phyloP scores from a whole-genome alignment of 2,797 vertebrate genomes.

The Catharus ustulatus region DNA sequence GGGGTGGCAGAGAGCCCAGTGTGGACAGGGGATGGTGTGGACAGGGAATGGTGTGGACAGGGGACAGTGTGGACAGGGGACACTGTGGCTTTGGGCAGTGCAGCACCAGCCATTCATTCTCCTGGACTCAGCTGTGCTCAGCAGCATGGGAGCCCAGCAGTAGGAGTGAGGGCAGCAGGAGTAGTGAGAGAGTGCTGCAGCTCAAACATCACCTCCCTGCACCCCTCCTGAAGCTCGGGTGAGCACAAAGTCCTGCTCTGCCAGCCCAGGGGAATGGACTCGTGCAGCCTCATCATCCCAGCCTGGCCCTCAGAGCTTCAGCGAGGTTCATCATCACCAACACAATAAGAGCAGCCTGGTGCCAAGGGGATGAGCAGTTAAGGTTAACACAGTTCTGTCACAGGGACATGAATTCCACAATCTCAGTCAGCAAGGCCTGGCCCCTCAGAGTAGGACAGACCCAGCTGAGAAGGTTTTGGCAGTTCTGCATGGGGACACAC shows the following conservation, averaged over 20 bases:
- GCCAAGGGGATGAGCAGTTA: neutral
- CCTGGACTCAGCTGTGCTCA: neutral
- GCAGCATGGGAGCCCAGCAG: neutral
- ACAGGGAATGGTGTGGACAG: accelerated
- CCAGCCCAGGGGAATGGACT: neutral
- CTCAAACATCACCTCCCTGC: neutral
- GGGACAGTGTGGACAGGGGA: neutral
- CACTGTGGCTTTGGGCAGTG: accelerated
- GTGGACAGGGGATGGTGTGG: accelerated
- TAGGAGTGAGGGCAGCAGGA: accelerated
- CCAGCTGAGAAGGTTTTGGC: neutral
- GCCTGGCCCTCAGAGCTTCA: neutral
- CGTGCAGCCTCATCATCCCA: neutral
- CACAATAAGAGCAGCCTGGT: neutral
- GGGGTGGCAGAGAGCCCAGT: neutral
- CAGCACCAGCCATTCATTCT: neutral
- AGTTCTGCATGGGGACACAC: neutral
- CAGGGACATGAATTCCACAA: accelerated
- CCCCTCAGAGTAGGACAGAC: neutral
- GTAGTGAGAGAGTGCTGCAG: neutral
- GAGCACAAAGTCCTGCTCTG: neutral
- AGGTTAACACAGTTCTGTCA: neutral
- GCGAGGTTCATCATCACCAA: neutral
- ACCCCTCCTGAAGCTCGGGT: accelerated
- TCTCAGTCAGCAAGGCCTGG: neutral